Base-by-base conservation (phyloP, 2,888 invertebrate species). In the Dryobota labecula region DNA sequence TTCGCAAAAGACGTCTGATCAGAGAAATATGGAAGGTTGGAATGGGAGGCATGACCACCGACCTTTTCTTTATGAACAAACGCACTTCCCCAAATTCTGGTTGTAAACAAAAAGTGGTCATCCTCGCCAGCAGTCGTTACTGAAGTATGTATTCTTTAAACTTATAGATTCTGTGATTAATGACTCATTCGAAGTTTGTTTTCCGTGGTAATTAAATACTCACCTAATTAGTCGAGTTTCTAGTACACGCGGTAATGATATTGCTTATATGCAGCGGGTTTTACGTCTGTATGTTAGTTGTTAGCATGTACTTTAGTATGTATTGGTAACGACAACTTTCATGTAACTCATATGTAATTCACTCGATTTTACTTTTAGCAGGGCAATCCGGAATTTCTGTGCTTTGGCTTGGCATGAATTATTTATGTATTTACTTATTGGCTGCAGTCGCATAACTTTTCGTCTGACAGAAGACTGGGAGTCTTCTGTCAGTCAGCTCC, bases 291-390 rank as follows among this genome's bases (percentile, higher is more conserved):
- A 13, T 69, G 45, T 38, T 38, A 78, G 54, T 30, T 15, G 47
- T 57, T 75, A 53, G 49, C 70, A 70, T 76, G 54, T 78, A 64
- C 49, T 68, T 70, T 27, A 7, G 15, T 70, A 67, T 60, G 60
- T 77, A 81, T 81, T 54, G 56, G 58, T 58, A 56, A 61, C 63
- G 74, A 73, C 67, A 73, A 84, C 78, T 83, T 83, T 83, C 78
- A 71, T 81, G 47, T 60, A 15, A 70, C 33, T 54, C 56, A 63
- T 69, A 69, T 71, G 70, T 64, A 66, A 69, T 54, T 67, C 51
- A 70, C 53, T 73, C 20, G 45, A 56, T 69, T 66, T 58, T 70
- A 53, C 53, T 45, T 70, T 74, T 51, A 60, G 13, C 13, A 62
- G 36, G 41, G 36, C 24, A 8, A 68, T 43, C 58, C 38, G 64